phyloP scores from a whole-genome alignment of 1,140 invertebrate genomes.

The Hypothenemus hampei region DNA sequence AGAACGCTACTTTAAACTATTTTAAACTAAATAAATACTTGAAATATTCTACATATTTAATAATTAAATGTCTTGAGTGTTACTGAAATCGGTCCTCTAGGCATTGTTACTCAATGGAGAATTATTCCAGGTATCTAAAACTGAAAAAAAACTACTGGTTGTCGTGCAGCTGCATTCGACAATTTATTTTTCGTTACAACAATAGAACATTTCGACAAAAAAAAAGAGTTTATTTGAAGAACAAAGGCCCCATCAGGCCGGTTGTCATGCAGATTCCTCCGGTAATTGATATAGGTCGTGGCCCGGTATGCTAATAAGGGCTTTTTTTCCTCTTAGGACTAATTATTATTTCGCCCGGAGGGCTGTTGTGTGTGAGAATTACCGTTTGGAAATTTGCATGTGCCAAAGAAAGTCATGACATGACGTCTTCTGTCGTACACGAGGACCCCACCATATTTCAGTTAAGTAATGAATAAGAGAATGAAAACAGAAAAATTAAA shows the following conservation, averaged over 20 bases:
- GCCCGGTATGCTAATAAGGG: constrained; percentile 8
- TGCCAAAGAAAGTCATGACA: no score
- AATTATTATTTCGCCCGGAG: constrained; percentile 17
- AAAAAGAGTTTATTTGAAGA: constrained; percentile 12
- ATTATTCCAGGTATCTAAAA: no score
- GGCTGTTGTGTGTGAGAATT: constrained; percentile 4
- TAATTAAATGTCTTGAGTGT: no score
- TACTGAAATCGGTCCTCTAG: no score
- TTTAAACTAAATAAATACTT: no score
- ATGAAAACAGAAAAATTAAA: no score
- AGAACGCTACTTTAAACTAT: no score
- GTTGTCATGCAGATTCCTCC: constrained; percentile 16
- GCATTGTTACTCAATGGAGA: no score
- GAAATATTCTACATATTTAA: no score
- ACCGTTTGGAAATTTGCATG: constrained; percentile 7
- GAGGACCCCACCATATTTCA: no score
- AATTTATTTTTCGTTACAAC: constrained; percentile 19
- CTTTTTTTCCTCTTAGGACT: constrained; percentile 10
- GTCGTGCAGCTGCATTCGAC: constrained; percentile 1
- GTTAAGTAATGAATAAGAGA: no score
- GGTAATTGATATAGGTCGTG: constrained; percentile 18
- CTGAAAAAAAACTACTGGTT: not conserved
- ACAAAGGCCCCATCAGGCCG: constrained; percentile 17
- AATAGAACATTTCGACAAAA: constrained; percentile 16
- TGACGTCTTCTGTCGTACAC: no score